These are phyloP conservation scores for Brachyhypopomus occidentalis DNA, from an alignment of 2,113 vertebrate genomes.

Conservation along the genomic window DNA sequence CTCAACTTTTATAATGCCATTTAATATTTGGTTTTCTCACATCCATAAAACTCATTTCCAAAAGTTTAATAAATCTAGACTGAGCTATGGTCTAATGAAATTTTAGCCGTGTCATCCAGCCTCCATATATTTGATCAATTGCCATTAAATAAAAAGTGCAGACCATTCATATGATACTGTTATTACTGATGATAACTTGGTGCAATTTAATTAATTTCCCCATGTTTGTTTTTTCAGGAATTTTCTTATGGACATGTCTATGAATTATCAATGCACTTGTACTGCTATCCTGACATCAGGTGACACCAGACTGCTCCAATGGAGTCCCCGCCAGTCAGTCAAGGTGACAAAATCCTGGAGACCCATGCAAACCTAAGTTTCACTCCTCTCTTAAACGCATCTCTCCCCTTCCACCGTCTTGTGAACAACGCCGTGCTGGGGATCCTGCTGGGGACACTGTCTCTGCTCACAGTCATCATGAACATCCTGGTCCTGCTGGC, in stretches of 20 bases:
- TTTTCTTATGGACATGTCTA: constrained; percentile 25
- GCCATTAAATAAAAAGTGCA: background rate
- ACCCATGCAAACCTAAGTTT: constrained; percentile 66
- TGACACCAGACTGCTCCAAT: constrained; percentile 59
- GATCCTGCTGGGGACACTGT: constrained; percentile 80
- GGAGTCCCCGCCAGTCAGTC: constrained; percentile 57
- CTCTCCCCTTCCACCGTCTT: constrained; percentile 55
- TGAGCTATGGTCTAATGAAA: no score
- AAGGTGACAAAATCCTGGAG: constrained; percentile 47
- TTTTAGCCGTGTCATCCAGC: no score
- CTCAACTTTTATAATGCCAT: no score
- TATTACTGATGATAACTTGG: background rate
- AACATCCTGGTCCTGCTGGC: constrained; percentile 90
- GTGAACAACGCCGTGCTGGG: constrained; percentile 74
- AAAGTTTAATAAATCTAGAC: no score
- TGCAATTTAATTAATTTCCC: constrained; percentile 2
- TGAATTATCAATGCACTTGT: background rate
- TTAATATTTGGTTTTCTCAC: no score
- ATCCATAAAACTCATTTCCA: no score
- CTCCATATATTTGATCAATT: background rate
- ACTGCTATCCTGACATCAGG: constrained; percentile 54
- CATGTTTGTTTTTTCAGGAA: constrained; percentile 56
- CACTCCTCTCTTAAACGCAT: constrained; percentile 57
- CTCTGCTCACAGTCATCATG: constrained; percentile 85
- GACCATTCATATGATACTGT: background rate